A percentile compares a stretch with the other conserved stretches of the same genome.
Evolutionary conservation across 2,113 vertebrate genomes (phyloP).

Genomic region (Cyanoderma ruficeps): DNA sequence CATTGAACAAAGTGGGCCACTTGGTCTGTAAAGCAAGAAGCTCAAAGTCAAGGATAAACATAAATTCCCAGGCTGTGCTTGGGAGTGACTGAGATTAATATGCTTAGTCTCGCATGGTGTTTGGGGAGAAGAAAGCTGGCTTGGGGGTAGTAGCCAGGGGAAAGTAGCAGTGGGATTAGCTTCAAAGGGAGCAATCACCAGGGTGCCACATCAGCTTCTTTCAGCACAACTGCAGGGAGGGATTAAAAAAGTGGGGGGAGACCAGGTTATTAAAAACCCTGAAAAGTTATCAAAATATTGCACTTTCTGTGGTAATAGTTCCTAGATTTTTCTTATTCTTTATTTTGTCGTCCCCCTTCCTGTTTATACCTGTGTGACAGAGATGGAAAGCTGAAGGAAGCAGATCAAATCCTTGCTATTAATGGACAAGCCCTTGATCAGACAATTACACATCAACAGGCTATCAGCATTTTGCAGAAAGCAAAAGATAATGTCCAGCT

Average conservation of each 20-base stretch:
- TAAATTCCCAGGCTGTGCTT: slow-evolving; percentile 4
- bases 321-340: neutral
- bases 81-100: neutral
- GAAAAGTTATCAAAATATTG: slow-evolving; percentile 14
- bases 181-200: slow-evolving; percentile 44
- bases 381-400: slow-evolving; percentile 90
- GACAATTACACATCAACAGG: slow-evolving; percentile 94
- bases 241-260: neutral
- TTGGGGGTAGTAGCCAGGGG: neutral
- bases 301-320: slow-evolving; percentile 1
- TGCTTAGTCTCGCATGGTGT: slow-evolving; percentile 24
- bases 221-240: slow-evolving; percentile 26
- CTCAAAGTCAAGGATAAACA: slow-evolving; percentile 28
- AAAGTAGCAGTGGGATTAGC: slow-evolving; percentile 18
- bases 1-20: neutral
- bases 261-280: slow-evolving; percentile 40
- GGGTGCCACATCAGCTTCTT: neutral
- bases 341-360: neutral
- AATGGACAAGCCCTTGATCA: slow-evolving; percentile 89
- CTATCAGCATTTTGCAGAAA: slow-evolving; percentile 89
- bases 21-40: slow-evolving; percentile 27
- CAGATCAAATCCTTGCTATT: slow-evolving; percentile 94
- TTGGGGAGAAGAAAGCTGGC: slow-evolving; percentile 4
- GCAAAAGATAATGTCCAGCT: slow-evolving; percentile 88
- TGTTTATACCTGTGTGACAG: slow-evolving; percentile 64